Percentiles rank a stretch among this genome's conserved stretches.
phyloP scores from a whole-genome alignment of 1,140 invertebrate genomes.

The Aplysia californica region DNA sequence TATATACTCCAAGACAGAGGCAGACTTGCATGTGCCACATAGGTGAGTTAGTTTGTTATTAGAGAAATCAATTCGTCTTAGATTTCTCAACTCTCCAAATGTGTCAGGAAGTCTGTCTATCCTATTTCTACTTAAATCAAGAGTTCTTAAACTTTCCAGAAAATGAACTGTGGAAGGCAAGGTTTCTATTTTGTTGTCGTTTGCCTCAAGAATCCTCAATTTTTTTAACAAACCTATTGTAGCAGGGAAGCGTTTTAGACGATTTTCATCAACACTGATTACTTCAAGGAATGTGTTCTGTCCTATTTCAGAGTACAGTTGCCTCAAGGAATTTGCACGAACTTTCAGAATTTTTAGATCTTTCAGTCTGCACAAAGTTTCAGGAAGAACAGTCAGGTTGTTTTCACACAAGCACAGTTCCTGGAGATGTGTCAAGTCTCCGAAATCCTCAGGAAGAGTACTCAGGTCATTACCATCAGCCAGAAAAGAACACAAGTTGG shows the following conservation, averaged over 20 bases:
- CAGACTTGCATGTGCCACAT: background rate
- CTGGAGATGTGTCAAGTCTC: background rate
- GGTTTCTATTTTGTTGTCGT: background rate
- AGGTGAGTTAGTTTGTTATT: background rate
- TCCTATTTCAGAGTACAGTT: slow-evolving; percentile 6
- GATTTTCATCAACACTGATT: slow-evolving; percentile 7
- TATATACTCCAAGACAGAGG: background rate
- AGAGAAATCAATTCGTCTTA: slow-evolving; percentile 9
- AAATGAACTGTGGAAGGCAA: slow-evolving; percentile 1
- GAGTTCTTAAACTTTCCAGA: background rate
- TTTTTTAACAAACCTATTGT: slow-evolving; percentile 5
- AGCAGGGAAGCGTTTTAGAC: slow-evolving; percentile 4
- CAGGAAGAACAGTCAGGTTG: background rate
- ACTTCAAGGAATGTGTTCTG: background rate
- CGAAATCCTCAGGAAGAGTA: slow-evolving; percentile 7
- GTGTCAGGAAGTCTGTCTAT: background rate
- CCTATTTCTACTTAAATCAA: slow-evolving; percentile 4
- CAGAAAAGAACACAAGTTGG: background rate
- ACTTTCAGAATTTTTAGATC: slow-evolving; percentile 1
- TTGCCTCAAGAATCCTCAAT: background rate
- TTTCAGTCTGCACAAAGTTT: background rate
- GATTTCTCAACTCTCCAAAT: slow-evolving; percentile 7
- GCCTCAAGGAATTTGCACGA: background rate
- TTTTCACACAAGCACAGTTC: slow-evolving; percentile 10
- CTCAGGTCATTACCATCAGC: background rate